Evolutionary conservation across 2,113 vertebrate species (phyloP).

Genomic region (Toxostoma redivivum): DNA sequence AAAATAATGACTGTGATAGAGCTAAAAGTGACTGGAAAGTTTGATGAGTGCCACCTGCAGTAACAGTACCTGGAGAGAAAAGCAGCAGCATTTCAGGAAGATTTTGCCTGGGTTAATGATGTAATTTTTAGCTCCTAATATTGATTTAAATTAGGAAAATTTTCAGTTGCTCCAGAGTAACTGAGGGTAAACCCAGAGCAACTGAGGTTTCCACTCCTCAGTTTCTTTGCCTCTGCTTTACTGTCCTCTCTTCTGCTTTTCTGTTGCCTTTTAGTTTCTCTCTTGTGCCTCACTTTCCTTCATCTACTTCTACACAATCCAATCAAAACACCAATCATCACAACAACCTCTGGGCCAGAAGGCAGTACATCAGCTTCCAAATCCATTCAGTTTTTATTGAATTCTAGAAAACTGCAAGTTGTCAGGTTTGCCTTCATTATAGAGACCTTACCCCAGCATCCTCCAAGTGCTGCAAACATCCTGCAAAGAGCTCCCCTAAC

Average conservation of each 20-base stretch:
- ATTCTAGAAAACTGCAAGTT: not conserved
- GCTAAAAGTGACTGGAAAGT: not conserved
- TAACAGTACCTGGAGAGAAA: accelerated
- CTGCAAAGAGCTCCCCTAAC: not conserved
- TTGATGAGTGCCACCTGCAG: not conserved
- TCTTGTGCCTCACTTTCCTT: not conserved
- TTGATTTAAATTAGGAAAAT: not conserved
- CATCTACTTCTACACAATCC: not conserved
- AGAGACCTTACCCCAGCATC: not conserved
- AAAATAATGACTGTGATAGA: not conserved
- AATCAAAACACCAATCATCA: not conserved
- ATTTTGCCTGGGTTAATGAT: not conserved
- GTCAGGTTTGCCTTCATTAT: not conserved
- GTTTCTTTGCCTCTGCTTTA: not conserved
- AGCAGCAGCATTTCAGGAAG: not conserved
- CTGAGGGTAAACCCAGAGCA: not conserved
- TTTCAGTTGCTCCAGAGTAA: not conserved
- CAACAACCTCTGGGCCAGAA: not conserved
- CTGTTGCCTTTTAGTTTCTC: not conserved
- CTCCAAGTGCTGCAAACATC: not conserved
- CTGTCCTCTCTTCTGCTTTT: not conserved
- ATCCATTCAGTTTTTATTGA: not conserved
- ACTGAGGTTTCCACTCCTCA: not conserved
- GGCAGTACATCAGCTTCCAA: not conserved
- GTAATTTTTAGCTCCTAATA: not conserved